Conservation (phyloP, 1,140 invertebrate species). For the Ectropis grisescens region DNA sequence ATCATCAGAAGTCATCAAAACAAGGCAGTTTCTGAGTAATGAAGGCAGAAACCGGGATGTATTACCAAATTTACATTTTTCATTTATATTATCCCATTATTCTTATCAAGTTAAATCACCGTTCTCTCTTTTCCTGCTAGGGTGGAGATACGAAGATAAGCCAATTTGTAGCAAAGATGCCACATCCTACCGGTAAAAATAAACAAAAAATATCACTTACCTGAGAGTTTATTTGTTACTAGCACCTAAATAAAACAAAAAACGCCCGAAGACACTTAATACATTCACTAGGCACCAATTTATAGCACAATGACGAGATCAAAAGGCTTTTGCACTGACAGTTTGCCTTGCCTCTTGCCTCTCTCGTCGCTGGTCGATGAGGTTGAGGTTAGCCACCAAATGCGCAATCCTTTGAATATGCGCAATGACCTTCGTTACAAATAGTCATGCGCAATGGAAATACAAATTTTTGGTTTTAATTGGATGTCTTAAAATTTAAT, state of each 20-base stretch:
- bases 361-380: conserved; percentile 39
- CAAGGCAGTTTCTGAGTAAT: no score
- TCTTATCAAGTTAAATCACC: no score
- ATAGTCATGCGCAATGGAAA: conserved; percentile 48
- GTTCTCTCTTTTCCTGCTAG: no score
- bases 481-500: no score
- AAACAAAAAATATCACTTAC: conserved; percentile 24
- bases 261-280: conserved; percentile 38
- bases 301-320: conserved; percentile 44
- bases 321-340: conserved; percentile 47
- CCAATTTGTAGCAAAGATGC: not conserved
- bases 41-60: no score
- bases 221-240: conserved; percentile 31
- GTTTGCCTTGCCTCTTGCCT: conserved; percentile 25
- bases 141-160: not conserved
- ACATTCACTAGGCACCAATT: conserved; percentile 60
- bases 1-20: no score
- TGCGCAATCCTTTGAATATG: conserved; percentile 68
- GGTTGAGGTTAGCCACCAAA: conserved; percentile 58
- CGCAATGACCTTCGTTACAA: conserved; percentile 47
- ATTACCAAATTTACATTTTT: not conserved
- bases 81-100: not conserved
- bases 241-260: conserved; percentile 34
- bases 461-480: no score
- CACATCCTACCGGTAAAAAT: not conserved